These are phyloP conservation scores for Geodia barretti DNA, from an alignment of 37 sponge, comb jelly and placozoan genomes.

Conservation along the genomic window DNA sequence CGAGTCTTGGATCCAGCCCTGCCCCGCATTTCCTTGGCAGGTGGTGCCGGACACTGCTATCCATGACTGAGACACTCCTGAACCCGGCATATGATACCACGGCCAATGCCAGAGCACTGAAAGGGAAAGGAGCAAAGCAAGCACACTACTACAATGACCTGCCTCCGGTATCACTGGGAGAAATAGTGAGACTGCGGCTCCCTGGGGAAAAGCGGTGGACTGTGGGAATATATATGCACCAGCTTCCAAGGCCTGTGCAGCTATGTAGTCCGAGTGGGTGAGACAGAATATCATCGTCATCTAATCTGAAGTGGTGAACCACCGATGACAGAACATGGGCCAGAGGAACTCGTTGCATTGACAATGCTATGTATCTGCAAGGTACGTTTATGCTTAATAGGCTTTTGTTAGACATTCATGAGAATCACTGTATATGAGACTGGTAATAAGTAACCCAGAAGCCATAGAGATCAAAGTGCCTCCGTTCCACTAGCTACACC, in stretches of 20 bases:
- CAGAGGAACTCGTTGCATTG: no score
- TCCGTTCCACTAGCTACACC: no score
- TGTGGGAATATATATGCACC: slow-evolving; percentile 12
- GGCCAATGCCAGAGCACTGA: slow-evolving; percentile 6
- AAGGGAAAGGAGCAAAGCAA: slow-evolving; percentile 26
- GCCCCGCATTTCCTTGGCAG: neutral
- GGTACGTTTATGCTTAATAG: no score
- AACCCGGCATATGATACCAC: slow-evolving; percentile 6
- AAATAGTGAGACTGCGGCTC: slow-evolving; percentile 30
- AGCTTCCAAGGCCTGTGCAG: slow-evolving; percentile 29
- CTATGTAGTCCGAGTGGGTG: slow-evolving; percentile 43
- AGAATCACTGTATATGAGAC: no score
- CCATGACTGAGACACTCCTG: slow-evolving; percentile 2
- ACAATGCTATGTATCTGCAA: no score
- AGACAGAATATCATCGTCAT: slow-evolving; percentile 11
- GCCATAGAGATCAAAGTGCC: no score
- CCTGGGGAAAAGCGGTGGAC: slow-evolving; percentile 44
- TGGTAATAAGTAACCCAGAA: no score
- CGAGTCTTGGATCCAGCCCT: slow-evolving; percentile 12
- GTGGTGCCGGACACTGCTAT: neutral
- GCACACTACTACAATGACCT: slow-evolving; percentile 28
- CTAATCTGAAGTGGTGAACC: slow-evolving; percentile 16
- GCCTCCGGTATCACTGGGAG: slow-evolving; percentile 22
- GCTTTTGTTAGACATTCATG: no score
- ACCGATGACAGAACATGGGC: neutral